Evolutionary conservation across 2,797 vertebrate species (phyloP).

Genomic region (Peromyscus nudipes): DNA sequence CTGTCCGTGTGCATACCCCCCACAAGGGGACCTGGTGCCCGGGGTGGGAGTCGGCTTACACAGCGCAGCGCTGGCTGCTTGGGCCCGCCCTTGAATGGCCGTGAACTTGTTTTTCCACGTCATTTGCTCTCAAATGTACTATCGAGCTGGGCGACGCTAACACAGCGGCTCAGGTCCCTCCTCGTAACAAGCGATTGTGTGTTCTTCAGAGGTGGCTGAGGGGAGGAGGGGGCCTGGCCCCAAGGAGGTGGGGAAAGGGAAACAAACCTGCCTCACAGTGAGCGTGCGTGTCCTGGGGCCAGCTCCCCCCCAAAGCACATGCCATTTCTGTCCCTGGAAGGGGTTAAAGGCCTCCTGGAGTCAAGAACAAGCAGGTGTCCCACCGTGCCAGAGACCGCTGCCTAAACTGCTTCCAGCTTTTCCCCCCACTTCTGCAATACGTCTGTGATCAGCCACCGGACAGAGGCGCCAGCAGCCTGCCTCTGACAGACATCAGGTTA

Average conservation of each 20-base stretch:
- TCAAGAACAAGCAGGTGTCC: constrained; percentile 96
- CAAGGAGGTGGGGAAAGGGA: constrained; percentile 67
- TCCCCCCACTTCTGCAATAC: constrained; percentile 89
- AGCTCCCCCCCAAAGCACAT: constrained; percentile 87
- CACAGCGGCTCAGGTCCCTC: constrained; percentile 79
- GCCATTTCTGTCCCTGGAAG: constrained; percentile 91
- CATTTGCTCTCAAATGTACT: constrained; percentile 83
- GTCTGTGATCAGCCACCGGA: constrained; percentile 92
- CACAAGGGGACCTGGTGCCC: constrained; percentile 40
- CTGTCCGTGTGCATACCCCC: neutral
- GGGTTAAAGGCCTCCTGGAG: constrained; percentile 95
- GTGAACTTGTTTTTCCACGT: constrained; percentile 86
- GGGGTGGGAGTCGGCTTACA: constrained; percentile 68
- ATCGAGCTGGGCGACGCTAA: constrained; percentile 70
- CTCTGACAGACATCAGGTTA: constrained; percentile 90
- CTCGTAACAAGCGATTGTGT: constrained; percentile 87
- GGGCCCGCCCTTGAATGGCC: constrained; percentile 78
- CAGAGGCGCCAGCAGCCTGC: constrained; percentile 90
- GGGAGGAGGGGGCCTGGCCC: constrained; percentile 76
- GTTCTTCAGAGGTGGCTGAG: constrained; percentile 85
- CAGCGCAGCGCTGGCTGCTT: neutral
- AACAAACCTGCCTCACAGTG: constrained; percentile 84
- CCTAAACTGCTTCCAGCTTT: constrained; percentile 92
- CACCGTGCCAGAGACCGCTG: constrained; percentile 92
- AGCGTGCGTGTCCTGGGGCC: constrained; percentile 87